Conservation (phyloP, 2,113 vertebrate genomes). For the Nyctibius bracteatus region DNA sequence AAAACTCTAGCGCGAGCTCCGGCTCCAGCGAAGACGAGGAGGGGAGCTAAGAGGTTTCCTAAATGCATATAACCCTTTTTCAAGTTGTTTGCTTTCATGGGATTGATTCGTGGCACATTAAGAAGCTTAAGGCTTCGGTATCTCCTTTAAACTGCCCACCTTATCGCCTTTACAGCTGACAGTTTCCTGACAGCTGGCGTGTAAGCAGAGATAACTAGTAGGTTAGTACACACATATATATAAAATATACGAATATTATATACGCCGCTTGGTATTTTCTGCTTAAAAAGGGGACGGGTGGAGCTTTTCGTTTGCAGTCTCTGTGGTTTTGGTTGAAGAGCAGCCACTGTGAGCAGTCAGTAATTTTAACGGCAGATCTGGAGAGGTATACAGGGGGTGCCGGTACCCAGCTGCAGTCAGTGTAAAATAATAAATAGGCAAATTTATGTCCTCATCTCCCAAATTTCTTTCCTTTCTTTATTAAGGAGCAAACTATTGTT, state of each 20-base stretch:
- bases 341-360: background rate
- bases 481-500: slow-evolving; percentile 60
- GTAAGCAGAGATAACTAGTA: slow-evolving; percentile 71
- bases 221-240: slow-evolving; percentile 62
- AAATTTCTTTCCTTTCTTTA: slow-evolving; percentile 61
- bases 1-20: slow-evolving; percentile 44
- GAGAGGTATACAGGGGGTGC: background rate
- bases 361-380: background rate
- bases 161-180: slow-evolving; percentile 69
- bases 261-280: background rate
- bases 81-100: slow-evolving; percentile 74
- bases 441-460: slow-evolving; percentile 37
- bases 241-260: slow-evolving; percentile 18
- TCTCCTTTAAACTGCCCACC: slow-evolving; percentile 74
- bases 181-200: slow-evolving; percentile 57
- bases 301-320: background rate
- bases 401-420: slow-evolving; percentile 11
- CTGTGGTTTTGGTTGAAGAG: background rate
- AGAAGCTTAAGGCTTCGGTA: slow-evolving; percentile 70
- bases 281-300: background rate
- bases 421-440: slow-evolving; percentile 5
- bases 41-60: slow-evolving; percentile 43
- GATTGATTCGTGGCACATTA: slow-evolving; percentile 76
- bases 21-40: background rate
- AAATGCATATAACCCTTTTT: slow-evolving; percentile 60